Evolutionary conservation across 2,797 vertebrate genomes (phyloP).

Genomic region (Centroberyx gerrardi): DNA sequence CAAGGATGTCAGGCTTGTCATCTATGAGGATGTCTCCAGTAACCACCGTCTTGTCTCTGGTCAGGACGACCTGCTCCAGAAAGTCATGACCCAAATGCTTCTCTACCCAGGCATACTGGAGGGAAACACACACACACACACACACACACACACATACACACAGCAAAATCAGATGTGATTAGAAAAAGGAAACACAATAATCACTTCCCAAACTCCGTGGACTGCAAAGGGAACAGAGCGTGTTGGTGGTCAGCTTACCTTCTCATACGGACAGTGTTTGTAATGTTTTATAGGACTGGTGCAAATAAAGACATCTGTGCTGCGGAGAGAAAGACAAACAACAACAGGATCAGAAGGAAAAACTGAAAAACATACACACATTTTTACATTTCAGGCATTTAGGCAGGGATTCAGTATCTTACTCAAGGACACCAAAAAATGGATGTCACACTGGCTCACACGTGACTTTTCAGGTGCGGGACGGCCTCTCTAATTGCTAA

Average conservation of each 20-base stretch:
- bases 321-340: constrained; percentile 69
- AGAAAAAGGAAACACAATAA: constrained; percentile 10
- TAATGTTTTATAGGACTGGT: constrained; percentile 95
- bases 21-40: constrained; percentile 95
- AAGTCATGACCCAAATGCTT: constrained; percentile 93
- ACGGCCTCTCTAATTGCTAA: too few relatives aligned
- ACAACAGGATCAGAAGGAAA: constrained; percentile 29
- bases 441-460: too few relatives aligned
- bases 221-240: neutral
- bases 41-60: constrained; percentile 95
- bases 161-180: constrained; percentile 2
- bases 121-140: constrained; percentile 30
- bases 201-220: neutral
- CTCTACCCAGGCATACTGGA: constrained; percentile 96
- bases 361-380: constrained; percentile 14
- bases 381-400: neutral
- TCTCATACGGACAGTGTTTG: constrained; percentile 92
- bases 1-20: constrained; percentile 93
- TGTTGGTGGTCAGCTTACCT: constrained; percentile 84
- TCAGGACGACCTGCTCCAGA: constrained; percentile 93
- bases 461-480: too few relatives aligned
- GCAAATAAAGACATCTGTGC: constrained; percentile 98
- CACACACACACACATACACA: constrained; percentile 13
- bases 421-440: neutral
- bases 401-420: too few relatives aligned